A percentile compares a stretch with the other conserved stretches of the same genome.
Evolutionary conservation across 1,140 invertebrate genomes (phyloP).

Genomic region (Ptiloglossa arizonensis): DNA sequence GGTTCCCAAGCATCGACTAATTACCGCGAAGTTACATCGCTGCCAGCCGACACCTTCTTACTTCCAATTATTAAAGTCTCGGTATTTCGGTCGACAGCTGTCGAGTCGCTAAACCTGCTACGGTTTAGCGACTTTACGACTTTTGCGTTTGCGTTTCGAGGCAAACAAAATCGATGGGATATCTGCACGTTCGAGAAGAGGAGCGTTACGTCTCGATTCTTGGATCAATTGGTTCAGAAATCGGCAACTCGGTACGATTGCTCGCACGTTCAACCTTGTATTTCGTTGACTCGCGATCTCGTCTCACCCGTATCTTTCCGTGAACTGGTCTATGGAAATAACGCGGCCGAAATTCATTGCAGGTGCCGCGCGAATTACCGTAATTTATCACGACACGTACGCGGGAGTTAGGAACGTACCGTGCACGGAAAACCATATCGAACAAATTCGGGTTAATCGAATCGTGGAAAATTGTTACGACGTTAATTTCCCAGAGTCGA

Average conservation of each 20-base stretch:
- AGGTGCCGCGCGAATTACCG: constrained; percentile 22
- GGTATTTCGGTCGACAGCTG: constrained; percentile 23
- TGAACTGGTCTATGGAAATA: constrained; percentile 21
- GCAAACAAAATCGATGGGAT: too few relatives aligned
- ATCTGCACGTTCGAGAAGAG: too few relatives aligned
- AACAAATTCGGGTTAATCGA: constrained; percentile 8
- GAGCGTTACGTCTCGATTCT: too few relatives aligned
- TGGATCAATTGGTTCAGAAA: too few relatives aligned
- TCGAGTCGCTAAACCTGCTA: constrained; percentile 2
- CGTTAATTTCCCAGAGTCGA: too few relatives aligned
- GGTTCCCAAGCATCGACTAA: constrained; percentile 47
- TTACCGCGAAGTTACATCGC: constrained; percentile 53
- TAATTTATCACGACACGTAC: constrained; percentile 36
- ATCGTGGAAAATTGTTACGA: background rate
- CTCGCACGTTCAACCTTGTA: too few relatives aligned
- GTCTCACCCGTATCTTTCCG: constrained; percentile 9
- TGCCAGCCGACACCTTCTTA: constrained; percentile 49
- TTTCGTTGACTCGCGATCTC: constrained; percentile 37
- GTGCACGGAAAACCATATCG: background rate
- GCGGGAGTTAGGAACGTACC: background rate
- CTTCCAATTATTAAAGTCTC: constrained; percentile 54
- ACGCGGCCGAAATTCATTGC: constrained; percentile 40
- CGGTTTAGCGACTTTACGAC: too few relatives aligned
- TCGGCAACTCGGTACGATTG: too few relatives aligned
- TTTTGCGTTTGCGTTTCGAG: too few relatives aligned